A percentile compares a stretch with the other conserved stretches of the same genome.
These are phyloP conservation scores for Achroia grisella DNA, from an alignment of 1,140 invertebrate species.

Conservation along the genomic window DNA sequence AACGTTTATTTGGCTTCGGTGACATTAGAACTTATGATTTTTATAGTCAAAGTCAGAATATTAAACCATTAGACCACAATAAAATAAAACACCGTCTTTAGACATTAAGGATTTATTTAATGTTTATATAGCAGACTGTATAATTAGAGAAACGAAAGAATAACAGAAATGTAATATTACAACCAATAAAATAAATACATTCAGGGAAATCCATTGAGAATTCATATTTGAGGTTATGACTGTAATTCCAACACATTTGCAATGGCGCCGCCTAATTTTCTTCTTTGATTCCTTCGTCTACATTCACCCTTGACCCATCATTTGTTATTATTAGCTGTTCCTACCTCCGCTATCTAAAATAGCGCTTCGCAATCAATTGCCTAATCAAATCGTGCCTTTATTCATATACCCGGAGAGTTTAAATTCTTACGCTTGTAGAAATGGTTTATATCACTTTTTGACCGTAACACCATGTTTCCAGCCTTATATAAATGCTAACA, in stretches of 20 bases:
- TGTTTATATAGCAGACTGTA: no score
- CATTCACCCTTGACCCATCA: conserved; percentile 62
- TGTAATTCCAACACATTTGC: conserved; percentile 13
- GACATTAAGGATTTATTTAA: no score
- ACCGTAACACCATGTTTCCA: conserved; percentile 16
- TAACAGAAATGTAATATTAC: no score
- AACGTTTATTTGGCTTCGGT: no score
- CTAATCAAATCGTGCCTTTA: background rate
- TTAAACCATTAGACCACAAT: no score
- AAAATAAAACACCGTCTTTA: no score
- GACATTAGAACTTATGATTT: no score
- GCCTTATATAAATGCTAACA: conserved; percentile 64
- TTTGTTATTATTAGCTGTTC: conserved; percentile 53
- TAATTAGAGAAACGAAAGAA: no score
- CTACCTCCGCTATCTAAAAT: conserved; percentile 15
- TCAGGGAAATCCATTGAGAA: conserved; percentile 1
- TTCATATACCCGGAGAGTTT: background rate
- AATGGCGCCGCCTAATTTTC: conserved; percentile 37
- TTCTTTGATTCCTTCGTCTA: conserved; percentile 38
- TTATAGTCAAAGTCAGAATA: no score
- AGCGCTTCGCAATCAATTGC: conserved; percentile 9
- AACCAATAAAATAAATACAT: background rate
- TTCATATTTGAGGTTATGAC: conserved; percentile 8
- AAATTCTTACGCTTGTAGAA: background rate
- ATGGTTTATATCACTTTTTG: background rate